These are phyloP conservation scores for Luehdorfia chinensis DNA, from an alignment of 1,140 invertebrate genomes.

Conservation along the genomic window DNA sequence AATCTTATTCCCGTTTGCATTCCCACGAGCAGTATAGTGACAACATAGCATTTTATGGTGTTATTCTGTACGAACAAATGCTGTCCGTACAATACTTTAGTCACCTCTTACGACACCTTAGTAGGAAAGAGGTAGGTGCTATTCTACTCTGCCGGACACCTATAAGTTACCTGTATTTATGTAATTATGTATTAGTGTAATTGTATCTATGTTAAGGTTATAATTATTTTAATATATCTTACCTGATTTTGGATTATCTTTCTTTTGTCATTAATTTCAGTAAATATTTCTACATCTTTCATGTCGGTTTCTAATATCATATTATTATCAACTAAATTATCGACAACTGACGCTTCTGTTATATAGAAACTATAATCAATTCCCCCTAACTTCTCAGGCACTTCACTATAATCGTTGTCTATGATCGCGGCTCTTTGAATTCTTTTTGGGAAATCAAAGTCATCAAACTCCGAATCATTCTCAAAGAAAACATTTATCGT, in stretches of 20 bases:
- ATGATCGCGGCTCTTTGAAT: constrained; percentile 28
- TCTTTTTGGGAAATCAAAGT: constrained; percentile 32
- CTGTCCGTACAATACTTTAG: no score
- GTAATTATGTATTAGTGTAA: no score
- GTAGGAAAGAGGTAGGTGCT: no score
- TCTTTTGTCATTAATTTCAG: constrained; percentile 12
- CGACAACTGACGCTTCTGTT: constrained; percentile 20
- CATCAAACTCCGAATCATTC: constrained; percentile 34
- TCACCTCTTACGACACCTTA: no score
- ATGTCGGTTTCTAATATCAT: constrained; percentile 27
- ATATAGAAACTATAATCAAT: constrained; percentile 35
- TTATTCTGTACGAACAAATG: no score
- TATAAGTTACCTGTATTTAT: no score
- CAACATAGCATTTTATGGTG: no score
- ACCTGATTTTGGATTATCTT: constrained; percentile 22
- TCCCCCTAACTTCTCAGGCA: constrained; percentile 21
- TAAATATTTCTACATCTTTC: constrained; percentile 34
- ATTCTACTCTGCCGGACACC: no score
- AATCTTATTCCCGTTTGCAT: no score
- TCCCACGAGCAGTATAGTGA: no score
- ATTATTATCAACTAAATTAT: constrained; percentile 36
- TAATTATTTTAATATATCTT: no score
- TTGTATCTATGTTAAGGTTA: no score
- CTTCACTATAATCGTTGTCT: constrained; percentile 32
- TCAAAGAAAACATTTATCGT: constrained; percentile 25